Percentiles rank a stretch among this genome's conserved stretches.
Evolutionary conservation across 1,140 invertebrate genomes (phyloP).

Genomic region (Apis florea): DNA sequence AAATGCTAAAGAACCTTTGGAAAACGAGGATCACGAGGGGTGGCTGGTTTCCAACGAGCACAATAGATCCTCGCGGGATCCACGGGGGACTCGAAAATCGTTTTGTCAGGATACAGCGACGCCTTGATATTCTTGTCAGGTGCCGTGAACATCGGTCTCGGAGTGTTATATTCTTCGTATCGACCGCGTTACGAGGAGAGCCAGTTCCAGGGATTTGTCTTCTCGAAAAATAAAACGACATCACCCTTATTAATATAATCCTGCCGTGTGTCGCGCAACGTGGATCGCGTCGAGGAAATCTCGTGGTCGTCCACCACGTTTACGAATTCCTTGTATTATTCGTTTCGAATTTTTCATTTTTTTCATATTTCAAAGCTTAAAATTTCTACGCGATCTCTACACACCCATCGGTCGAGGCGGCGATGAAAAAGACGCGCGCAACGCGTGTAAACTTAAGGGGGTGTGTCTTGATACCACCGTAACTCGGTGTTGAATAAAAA

Average conservation of each 20-base stretch:
- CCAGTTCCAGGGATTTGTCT: conserved; percentile 74
- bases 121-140: conserved; percentile 74
- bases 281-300: too few species aligned
- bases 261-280: neutral
- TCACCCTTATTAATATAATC: conserved; percentile 19
- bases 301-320: too few species aligned
- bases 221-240: conserved; percentile 30
- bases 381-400: too few species aligned
- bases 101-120: conserved; percentile 64
- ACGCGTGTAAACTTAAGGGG: neutral
- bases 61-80: conserved; percentile 57
- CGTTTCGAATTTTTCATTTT: too few species aligned
- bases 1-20: conserved; percentile 62
- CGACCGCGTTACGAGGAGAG: conserved; percentile 55
- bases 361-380: too few species aligned
- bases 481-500: conserved; percentile 71
- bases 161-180: conserved; percentile 52
- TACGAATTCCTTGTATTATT: neutral
- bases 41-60: conserved; percentile 34
- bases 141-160: conserved; percentile 69
- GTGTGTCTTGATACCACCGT: conserved; percentile 48
- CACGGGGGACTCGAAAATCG: conserved; percentile 70
- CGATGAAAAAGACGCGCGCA: too few species aligned
- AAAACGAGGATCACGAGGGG: conserved; percentile 48
- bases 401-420: neutral